Percentiles rank a stretch among this genome's conserved stretches.
These are phyloP conservation scores for Peromyscus nudipes DNA, from an alignment of 2,797 vertebrate genomes.

Conservation along the genomic window DNA sequence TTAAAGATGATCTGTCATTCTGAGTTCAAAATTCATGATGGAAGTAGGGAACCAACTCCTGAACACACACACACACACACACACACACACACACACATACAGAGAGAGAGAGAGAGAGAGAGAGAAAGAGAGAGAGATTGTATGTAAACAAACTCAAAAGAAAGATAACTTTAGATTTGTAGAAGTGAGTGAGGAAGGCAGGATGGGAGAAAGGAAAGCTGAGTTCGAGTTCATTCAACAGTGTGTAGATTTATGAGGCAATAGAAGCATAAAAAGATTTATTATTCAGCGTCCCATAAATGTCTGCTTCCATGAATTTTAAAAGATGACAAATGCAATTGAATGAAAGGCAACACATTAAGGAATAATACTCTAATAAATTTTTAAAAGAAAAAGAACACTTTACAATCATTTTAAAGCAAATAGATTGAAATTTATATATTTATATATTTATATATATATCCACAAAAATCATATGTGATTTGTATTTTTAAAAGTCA, in stretches of 20 bases:
- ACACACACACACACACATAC: background rate
- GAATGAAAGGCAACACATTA: background rate
- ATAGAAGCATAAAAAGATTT: background rate
- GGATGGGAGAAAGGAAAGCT: background rate
- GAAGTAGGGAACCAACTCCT: background rate
- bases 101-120: no score
- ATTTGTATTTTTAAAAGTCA: background rate
- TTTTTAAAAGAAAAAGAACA: background rate
- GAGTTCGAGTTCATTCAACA: background rate
- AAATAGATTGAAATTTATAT: background rate
- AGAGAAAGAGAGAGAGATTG: background rate
- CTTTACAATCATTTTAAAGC: background rate
- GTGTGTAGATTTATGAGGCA: background rate
- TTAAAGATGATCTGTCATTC: background rate
- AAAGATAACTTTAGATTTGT: background rate
- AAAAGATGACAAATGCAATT: constrained; percentile 22
- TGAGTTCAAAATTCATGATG: background rate
- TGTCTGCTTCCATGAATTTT: background rate
- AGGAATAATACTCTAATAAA: background rate
- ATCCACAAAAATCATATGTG: background rate
- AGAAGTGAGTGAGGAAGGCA: accelerated
- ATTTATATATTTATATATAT: background rate
- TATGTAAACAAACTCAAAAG: background rate
- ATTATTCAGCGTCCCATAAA: background rate
- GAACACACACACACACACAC: background rate